phyloP scores from a whole-genome alignment of 23 tunicate species.

The Ciona savignyi region DNA sequence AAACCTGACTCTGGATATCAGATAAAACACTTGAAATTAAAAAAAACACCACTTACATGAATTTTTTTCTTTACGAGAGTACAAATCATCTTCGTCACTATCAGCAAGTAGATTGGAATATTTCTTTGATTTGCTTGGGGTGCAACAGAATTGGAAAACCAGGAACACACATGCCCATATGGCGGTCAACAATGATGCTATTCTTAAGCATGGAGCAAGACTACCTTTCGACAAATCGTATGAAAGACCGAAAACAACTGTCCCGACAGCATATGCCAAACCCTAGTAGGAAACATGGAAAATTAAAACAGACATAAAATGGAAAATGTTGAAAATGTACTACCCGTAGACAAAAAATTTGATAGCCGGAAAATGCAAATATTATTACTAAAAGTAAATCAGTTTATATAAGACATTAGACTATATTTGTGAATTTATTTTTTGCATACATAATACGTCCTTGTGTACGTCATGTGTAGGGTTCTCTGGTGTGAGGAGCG shows the following conservation, averaged over 20 bases:
- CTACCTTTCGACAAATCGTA: slow-evolving; percentile 50
- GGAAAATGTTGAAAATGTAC: too few species aligned
- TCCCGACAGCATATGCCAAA: slow-evolving; percentile 56
- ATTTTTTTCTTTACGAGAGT: not conserved
- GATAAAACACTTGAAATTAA: too few species aligned
- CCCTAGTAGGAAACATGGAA: slow-evolving; percentile 34
- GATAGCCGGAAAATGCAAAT: too few species aligned
- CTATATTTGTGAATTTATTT: too few species aligned
- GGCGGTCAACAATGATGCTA: slow-evolving; percentile 12
- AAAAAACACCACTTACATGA: slow-evolving; percentile 10
- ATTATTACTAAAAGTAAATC: too few species aligned
- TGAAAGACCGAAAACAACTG: slow-evolving; percentile 53
- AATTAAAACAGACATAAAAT: too few species aligned
- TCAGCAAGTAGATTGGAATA: slow-evolving; percentile 66
- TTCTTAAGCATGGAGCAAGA: slow-evolving; percentile 46
- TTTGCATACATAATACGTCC: slow-evolving; percentile 49
- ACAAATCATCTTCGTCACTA: slow-evolving; percentile 33
- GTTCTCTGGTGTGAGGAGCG: slow-evolving; percentile 68
- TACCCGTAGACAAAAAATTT: too few species aligned
- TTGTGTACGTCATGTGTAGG: slow-evolving; percentile 31
- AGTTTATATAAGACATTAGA: too few species aligned
- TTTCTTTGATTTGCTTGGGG: slow-evolving; percentile 14
- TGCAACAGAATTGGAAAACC: slow-evolving; percentile 49
- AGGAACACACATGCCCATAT: slow-evolving; percentile 46
- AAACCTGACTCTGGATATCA: too few species aligned